Evolutionary conservation across 37 sponge, comb jelly and placozoan species (phyloP).

Genomic region (Beroe forskalii): DNA sequence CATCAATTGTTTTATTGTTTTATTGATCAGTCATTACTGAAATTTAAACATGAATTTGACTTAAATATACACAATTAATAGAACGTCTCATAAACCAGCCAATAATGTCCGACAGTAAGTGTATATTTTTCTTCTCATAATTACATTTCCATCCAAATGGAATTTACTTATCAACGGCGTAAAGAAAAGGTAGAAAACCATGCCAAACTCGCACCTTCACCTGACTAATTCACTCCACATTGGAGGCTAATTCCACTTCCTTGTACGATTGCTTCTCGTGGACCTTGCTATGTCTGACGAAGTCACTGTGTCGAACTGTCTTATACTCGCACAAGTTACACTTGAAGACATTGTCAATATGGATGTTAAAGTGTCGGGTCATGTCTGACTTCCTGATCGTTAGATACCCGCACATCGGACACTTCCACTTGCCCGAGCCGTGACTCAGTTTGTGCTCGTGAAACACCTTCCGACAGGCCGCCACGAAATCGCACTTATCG

Average conservation of each 20-base stretch:
- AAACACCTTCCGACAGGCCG: constrained; percentile 9
- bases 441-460: constrained; percentile 54
- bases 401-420: constrained; percentile 52
- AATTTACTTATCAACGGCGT: no score
- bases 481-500: constrained; percentile 46
- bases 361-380: constrained; percentile 50
- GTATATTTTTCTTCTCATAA: no score
- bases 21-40: constrained; percentile 6
- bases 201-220: no score
- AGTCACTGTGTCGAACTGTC: constrained; percentile 39
- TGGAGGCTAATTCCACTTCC: background rate
- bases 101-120: no score
- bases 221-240: background rate
- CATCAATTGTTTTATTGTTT: no score
- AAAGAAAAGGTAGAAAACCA: no score
- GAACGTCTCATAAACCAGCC: no score
- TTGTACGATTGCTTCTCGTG: background rate
- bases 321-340: constrained; percentile 62
- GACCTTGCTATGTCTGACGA: constrained; percentile 48
- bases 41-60: constrained; percentile 16
- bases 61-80: background rate
- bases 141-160: no score
- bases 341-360: constrained; percentile 65
- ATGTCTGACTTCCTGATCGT: constrained; percentile 40
- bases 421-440: constrained; percentile 61